Percentiles rank a stretch among this genome's conserved stretches.
phyloP scores from a whole-genome alignment of 2,888 invertebrate species.

The Stegana nigrithorax region DNA sequence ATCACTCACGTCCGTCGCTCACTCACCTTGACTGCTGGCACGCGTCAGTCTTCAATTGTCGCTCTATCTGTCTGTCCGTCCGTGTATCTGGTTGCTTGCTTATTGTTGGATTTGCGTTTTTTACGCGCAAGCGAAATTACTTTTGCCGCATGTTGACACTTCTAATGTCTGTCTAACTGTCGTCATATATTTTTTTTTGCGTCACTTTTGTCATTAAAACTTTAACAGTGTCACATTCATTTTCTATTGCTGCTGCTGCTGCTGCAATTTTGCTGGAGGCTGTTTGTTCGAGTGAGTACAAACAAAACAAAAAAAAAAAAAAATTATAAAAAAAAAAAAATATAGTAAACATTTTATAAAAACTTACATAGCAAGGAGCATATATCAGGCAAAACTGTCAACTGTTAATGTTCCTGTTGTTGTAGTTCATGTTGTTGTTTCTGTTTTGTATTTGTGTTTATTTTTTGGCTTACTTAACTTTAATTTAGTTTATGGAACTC shows the following conservation, averaged over 20 bases:
- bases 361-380: too few species aligned
- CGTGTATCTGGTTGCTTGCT: not conserved
- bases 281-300: too few species aligned
- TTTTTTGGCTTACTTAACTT: not conserved
- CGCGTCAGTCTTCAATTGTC: not conserved
- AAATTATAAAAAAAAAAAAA: not conserved
- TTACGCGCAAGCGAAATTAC: constrained; percentile 48
- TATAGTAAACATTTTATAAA: not conserved
- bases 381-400: too few species aligned
- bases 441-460: too few species aligned
- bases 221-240: too few species aligned
- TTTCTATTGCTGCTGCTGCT: constrained; percentile 39
- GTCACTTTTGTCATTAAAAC: constrained; percentile 50
- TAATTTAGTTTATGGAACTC: not conserved
- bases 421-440: too few species aligned
- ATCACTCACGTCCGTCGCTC: too few species aligned
- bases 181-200: constrained; percentile 4
- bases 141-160: constrained; percentile 56
- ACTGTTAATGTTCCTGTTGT: too few species aligned
- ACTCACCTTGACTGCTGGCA: not conserved
- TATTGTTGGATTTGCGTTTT: not conserved
- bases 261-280: constrained; percentile 23
- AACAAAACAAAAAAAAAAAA: not conserved
- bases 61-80: not conserved
- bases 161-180: constrained; percentile 41